Evolutionary conservation across 2,888 invertebrate species (phyloP), one percentile per base, ranked within the genome.

Genomic region (Ceraclea dissimilis): DNA sequence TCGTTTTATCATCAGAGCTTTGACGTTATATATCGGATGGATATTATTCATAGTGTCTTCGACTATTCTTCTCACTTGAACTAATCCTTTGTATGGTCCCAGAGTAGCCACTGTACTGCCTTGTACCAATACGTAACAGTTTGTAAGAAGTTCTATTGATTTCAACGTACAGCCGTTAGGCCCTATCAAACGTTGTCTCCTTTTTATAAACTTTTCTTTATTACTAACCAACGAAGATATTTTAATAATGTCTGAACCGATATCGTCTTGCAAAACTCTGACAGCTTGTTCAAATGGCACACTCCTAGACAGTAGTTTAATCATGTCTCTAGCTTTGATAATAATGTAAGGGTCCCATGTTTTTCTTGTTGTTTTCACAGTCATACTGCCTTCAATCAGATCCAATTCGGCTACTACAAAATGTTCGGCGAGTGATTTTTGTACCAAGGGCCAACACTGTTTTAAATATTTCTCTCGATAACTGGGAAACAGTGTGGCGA

Each of bases 281-380:
- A 85, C 82, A 2, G 96, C 96, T 74, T 99, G 97, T 72, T 99
- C 98, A 65, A 88, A 93, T 0, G 98, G 97, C 1, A 99, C 98
- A 71, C 95, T 95, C 63, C 99, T 79, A 0, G 97, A 91, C 66
- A 99, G 73, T 2, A 99, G 75, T 71, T 95, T 97, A 65, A 99
- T 90, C 77, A 98, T 82, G 71, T 99, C 99, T 60, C 98, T 80
- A 0, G 96, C 94, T 76, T 98, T 98, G 22, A 99, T 81, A 47
- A 99, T 92, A 53, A 96, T 90, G 65, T 90, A 98, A 0, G 99
- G 99, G 76, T 99, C 99, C 94, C 94, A 99, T 1, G 98, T 98
- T 78, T 97, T 96, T 53, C 90, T 79, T 0, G 96, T 96, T 0
- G 99, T 99, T 70, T 81, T 82, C 0, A 99, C 99, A 0, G 87